These are phyloP conservation scores for Tetragonisca angustula DNA, from an alignment of 2,888 invertebrate species.

Conservation along the genomic window DNA sequence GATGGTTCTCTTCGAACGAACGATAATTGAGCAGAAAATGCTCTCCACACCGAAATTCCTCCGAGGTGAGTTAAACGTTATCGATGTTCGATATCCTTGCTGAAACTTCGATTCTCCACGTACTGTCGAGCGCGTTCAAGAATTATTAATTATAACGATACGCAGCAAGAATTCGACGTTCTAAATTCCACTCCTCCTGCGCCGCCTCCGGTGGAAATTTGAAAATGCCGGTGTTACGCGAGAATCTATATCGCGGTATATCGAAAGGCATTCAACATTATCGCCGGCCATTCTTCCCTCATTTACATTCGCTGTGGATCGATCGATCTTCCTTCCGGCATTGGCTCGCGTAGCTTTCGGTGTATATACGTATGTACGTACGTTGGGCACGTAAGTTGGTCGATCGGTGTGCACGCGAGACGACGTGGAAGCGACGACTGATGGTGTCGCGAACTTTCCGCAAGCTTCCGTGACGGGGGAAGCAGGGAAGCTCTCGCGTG, in stretches of 20 bases:
- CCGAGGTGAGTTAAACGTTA: background rate
- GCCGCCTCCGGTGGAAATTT: too few relatives aligned
- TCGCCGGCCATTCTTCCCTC: conserved; percentile 31
- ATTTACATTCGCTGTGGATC: conserved; percentile 44
- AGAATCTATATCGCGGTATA: background rate
- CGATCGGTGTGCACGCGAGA: conserved; percentile 5
- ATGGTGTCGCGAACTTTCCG: background rate
- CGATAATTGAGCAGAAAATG: background rate
- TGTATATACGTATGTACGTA: background rate
- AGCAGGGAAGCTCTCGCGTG: background rate
- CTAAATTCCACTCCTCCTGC: too few relatives aligned
- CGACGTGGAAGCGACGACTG: background rate
- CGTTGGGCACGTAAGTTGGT: conserved; percentile 19
- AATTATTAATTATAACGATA: conserved; percentile 41
- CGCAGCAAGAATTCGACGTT: background rate
- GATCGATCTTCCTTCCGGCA: conserved; percentile 32
- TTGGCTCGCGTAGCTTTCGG: conserved; percentile 22
- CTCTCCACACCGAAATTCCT: background rate
- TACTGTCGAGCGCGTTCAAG: conserved; percentile 6
- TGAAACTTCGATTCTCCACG: background rate
- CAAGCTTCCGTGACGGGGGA: background rate
- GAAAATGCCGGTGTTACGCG: too few relatives aligned
- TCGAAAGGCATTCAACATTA: background rate
- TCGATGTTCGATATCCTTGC: background rate
- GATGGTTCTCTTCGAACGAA: background rate